A percentile compares a stretch with the other conserved stretches of the same genome.
phyloP scores from a whole-genome alignment of 2,888 invertebrate genomes.

The Spodoptera exigua region DNA sequence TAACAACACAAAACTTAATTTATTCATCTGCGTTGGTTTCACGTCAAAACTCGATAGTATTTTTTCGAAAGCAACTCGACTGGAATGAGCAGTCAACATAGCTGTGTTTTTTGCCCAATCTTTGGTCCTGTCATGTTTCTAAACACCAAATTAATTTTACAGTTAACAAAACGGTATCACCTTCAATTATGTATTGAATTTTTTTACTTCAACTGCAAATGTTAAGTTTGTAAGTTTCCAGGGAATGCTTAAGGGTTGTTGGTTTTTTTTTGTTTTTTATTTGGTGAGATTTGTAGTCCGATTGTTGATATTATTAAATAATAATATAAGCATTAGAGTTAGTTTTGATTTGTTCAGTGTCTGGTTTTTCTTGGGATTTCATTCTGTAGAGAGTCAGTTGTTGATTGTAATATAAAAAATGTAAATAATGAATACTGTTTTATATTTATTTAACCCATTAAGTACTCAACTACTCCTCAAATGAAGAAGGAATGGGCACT shows the following conservation, averaged over 20 bases:
- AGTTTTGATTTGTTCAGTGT: constrained; percentile 34
- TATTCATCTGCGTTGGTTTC: constrained; percentile 66
- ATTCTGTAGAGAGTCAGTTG: too few species aligned
- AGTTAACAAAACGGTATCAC: constrained; percentile 3
- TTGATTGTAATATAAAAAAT: too few species aligned
- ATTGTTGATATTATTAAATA: constrained; percentile 49
- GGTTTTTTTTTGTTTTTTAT: constrained; percentile 26
- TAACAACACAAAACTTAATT: constrained; percentile 67
- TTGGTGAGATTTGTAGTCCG: constrained; percentile 31
- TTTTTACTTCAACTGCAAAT: constrained; percentile 12
- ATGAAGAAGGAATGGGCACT: too few species aligned
- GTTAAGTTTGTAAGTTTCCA: constrained; percentile 31
- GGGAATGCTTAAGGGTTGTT: constrained; percentile 38
- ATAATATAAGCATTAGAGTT: constrained; percentile 49
- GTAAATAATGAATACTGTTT: too few species aligned
- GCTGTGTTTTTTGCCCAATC: constrained; percentile 52
- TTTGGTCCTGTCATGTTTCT: constrained; percentile 46
- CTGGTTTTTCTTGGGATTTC: constrained; percentile 28
- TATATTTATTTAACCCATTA: too few species aligned
- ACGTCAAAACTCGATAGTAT: constrained; percentile 65
- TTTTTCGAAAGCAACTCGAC: constrained; percentile 66
- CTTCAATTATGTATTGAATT: neutral
- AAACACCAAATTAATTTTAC: constrained; percentile 37
- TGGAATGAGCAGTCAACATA: constrained; percentile 72
- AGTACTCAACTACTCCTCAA: too few species aligned